A percentile compares a stretch with the other conserved stretches of the same genome.
Conservation (phyloP, 2,888 invertebrate genomes). For the Thecocarcelia acutangulata region DNA sequence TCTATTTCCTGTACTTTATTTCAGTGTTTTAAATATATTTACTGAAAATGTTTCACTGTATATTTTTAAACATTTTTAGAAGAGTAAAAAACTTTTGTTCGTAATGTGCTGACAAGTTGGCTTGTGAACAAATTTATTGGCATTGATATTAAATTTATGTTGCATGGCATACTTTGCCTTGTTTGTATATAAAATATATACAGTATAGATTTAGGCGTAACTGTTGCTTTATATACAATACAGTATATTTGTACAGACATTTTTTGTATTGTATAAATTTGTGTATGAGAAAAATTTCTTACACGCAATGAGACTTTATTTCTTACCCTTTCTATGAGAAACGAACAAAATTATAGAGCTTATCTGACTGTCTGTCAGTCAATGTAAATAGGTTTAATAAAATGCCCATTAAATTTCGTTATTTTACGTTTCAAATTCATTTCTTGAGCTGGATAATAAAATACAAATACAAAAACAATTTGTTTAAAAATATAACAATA, state of each 20-base stretch:
- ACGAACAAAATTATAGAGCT: not conserved
- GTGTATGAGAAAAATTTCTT: not conserved
- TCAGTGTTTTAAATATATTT: slow-evolving; percentile 22
- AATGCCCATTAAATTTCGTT: slow-evolving; percentile 59
- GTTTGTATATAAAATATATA: slow-evolving; percentile 6
- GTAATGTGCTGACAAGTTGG: slow-evolving; percentile 68
- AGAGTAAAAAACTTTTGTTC: slow-evolving; percentile 56
- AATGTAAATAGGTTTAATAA: slow-evolving; percentile 52
- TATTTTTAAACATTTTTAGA: slow-evolving; percentile 33
- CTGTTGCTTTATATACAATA: slow-evolving; percentile 57
- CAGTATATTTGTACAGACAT: not conserved
- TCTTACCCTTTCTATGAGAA: not conserved
- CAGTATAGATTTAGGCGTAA: slow-evolving; percentile 65
- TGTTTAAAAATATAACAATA: slow-evolving; percentile 38
- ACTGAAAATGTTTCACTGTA: slow-evolving; percentile 6
- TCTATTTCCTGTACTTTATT: slow-evolving; percentile 16
- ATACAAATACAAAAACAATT: slow-evolving; percentile 49
- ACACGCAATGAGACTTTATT: slow-evolving; percentile 12
- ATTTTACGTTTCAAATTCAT: not conserved
- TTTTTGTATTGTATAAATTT: not conserved
- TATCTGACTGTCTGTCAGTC: slow-evolving; percentile 20
- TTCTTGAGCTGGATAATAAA: slow-evolving; percentile 13
- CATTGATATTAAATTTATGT: slow-evolving; percentile 68
- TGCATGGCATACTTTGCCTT: slow-evolving; percentile 18
- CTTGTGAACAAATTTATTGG: slow-evolving; percentile 67